phyloP scores from a whole-genome alignment of 2,797 vertebrate species.

The Epinephelus awoara region DNA sequence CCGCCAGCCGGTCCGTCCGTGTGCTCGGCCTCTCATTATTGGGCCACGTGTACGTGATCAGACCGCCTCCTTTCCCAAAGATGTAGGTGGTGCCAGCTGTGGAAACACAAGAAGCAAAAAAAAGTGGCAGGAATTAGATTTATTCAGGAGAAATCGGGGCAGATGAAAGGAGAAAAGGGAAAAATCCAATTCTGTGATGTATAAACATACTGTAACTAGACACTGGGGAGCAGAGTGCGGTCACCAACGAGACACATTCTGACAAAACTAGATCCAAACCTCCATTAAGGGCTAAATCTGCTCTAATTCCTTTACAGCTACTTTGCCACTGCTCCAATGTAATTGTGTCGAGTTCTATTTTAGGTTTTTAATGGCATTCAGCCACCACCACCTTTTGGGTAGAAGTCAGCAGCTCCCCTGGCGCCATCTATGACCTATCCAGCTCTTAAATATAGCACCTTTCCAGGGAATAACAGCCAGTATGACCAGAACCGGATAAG shows the following conservation, averaged over 20 bases:
- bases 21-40: constrained; percentile 97
- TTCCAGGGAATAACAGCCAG: constrained; percentile 77
- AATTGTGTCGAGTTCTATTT: constrained; percentile 67
- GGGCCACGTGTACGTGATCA: constrained; percentile 98
- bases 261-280: constrained; percentile 41
- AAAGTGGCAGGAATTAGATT: constrained; percentile 26
- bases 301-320: constrained; percentile 50
- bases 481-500: constrained; percentile 72
- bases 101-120: constrained; percentile 38
- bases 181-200: constrained; percentile 20
- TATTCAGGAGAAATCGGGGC: background rate
- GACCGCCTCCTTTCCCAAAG: constrained; percentile 96
- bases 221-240: constrained; percentile 37
- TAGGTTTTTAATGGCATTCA: constrained; percentile 67
- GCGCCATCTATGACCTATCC: constrained; percentile 73
- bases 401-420: constrained; percentile 69
- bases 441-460: constrained; percentile 79
- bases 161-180: constrained; percentile 15
- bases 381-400: constrained; percentile 66
- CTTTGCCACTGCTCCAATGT: constrained; percentile 13
- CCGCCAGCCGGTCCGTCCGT: constrained; percentile 94
- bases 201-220: constrained; percentile 57
- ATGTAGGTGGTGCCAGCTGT: constrained; percentile 97
- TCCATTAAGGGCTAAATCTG: constrained; percentile 31
- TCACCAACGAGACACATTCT: constrained; percentile 41